phyloP scores from a whole-genome alignment of 1,140 invertebrate species.

The Wasmannia auropunctata region DNA sequence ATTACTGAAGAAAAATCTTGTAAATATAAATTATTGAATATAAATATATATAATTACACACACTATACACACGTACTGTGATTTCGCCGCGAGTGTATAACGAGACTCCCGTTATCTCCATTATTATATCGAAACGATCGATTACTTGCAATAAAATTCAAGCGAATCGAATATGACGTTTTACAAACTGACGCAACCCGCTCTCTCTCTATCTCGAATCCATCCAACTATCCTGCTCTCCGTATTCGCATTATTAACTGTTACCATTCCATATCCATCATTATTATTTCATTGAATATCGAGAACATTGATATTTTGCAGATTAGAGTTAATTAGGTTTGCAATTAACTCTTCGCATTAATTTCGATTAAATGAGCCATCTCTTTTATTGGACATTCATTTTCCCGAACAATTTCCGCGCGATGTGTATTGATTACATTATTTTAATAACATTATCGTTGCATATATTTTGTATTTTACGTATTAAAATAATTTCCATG shows the following conservation, averaged over 20 bases:
- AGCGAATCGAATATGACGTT: conserved; percentile 57
- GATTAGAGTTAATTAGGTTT: conserved; percentile 40
- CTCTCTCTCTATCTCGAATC: conserved; percentile 30
- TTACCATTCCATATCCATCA: conserved; percentile 14
- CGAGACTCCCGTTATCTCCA: conserved; percentile 37
- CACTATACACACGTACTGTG: conserved; percentile 58
- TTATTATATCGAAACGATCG: conserved; percentile 69
- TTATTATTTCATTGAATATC: conserved; percentile 44
- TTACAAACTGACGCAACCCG: conserved; percentile 16
- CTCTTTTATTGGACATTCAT: conserved; percentile 27
- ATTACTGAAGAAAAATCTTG: conserved; percentile 63
- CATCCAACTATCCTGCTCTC: background rate
- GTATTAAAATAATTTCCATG: background rate
- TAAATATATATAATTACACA: conserved; percentile 66
- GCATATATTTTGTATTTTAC: background rate
- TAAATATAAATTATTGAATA: conserved; percentile 68
- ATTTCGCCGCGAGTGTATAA: conserved; percentile 62
- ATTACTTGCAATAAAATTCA: conserved; percentile 69
- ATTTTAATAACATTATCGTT: conserved; percentile 19
- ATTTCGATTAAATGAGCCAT: background rate
- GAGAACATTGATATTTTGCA: conserved; percentile 1
- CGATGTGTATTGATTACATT: conserved; percentile 5
- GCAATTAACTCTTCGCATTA: conserved; percentile 13
- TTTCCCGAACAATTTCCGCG: background rate
- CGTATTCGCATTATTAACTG: background rate